phyloP scores from a whole-genome alignment of 2,113 vertebrate genomes.

The Amphilophus citrinellus region DNA sequence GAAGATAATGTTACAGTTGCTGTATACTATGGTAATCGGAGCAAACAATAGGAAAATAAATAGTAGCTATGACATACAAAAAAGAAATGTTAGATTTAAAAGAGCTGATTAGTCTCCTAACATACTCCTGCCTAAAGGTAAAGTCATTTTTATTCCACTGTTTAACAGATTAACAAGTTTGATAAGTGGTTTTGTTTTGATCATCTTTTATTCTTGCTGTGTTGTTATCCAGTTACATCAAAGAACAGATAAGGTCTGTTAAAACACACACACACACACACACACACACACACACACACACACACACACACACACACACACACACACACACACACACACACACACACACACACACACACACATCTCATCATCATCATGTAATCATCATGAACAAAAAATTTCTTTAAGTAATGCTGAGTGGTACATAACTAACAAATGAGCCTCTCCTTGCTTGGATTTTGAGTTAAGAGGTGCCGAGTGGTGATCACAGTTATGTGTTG shows the following conservation, averaged over 20 bases:
- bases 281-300: too few relatives aligned
- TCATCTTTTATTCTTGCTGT: not conserved
- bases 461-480: slow-evolving; percentile 56
- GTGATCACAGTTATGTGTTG: slow-evolving; percentile 69
- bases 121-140: not conserved
- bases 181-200: not conserved
- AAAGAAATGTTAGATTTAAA: not conserved
- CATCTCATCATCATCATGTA: slow-evolving; percentile 2
- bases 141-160: not conserved
- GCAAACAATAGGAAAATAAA: not conserved
- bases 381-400: slow-evolving; percentile 49
- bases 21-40: not conserved
- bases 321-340: too few relatives aligned
- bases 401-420: slow-evolving; percentile 59
- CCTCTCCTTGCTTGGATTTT: slow-evolving; percentile 42
- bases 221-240: slow-evolving; percentile 24
- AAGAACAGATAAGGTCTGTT: slow-evolving; percentile 43
- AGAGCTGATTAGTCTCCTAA: not conserved
- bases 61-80: not conserved
- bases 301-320: too few relatives aligned
- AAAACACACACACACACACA: slow-evolving; percentile 4
- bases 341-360: too few relatives aligned
- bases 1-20: not conserved
- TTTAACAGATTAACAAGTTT: not conserved
- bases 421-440: slow-evolving; percentile 62